Evolutionary conservation across 2,797 vertebrate genomes (phyloP).

Genomic region (Spea hammondii): DNA sequence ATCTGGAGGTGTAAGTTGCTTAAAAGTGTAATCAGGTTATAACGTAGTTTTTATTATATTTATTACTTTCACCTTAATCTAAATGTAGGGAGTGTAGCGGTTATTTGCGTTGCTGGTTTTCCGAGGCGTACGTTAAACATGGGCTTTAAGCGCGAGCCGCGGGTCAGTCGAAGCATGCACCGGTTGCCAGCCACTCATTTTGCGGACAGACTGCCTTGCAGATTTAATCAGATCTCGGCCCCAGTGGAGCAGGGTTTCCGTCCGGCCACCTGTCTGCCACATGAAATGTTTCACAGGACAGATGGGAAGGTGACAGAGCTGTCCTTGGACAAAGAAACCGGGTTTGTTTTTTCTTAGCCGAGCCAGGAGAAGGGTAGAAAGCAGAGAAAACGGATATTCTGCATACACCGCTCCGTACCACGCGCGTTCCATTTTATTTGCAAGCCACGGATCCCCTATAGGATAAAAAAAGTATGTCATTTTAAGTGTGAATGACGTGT

Average conservation of each 20-base stretch:
- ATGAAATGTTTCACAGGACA: conserved; percentile 83
- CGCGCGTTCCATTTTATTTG: too few species aligned
- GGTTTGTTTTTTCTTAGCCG: neutral
- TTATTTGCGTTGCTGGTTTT: too few species aligned
- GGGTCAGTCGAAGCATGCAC: conserved; percentile 4
- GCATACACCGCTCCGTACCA: neutral
- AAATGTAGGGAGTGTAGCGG: too few species aligned
- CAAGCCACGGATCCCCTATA: too few species aligned
- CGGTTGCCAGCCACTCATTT: conserved; percentile 34
- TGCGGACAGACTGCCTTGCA: conserved; percentile 26
- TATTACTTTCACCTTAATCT: too few species aligned
- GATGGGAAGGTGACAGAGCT: conserved; percentile 84
- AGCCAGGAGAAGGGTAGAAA: conserved; percentile 15
- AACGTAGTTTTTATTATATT: too few species aligned
- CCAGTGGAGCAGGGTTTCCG: conserved; percentile 78
- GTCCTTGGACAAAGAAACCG: conserved; percentile 79
- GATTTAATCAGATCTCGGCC: conserved; percentile 84
- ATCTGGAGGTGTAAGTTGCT: too few species aligned
- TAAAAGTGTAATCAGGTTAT: too few species aligned
- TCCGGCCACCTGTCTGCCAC: conserved; percentile 84
- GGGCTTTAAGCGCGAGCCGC: neutral
- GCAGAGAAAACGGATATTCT: neutral
- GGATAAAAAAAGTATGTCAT: too few species aligned
- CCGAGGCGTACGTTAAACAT: too few species aligned
- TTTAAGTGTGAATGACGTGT: too few species aligned